phyloP scores from a whole-genome alignment of 2,888 invertebrate species.

The Lumbricus terrestris region DNA sequence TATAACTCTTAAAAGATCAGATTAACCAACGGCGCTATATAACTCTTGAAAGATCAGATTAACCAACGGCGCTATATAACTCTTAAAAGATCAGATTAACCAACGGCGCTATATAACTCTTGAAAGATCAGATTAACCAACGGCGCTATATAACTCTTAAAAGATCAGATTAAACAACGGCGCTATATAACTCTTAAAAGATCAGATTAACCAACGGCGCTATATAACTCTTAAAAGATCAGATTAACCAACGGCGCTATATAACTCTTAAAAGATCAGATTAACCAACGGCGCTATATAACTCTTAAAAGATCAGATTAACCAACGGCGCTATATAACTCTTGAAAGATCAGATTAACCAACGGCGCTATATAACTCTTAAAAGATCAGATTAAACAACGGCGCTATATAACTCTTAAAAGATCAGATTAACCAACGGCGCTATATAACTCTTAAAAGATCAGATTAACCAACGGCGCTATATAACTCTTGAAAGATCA shows the following conservation, averaged over 20 bases:
- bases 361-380: not conserved
- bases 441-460: not conserved
- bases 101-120: not conserved
- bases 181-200: not conserved
- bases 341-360: too few relatives aligned
- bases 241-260: not conserved
- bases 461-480: not conserved
- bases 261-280: not conserved
- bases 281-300: not conserved
- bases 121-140: too few relatives aligned
- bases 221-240: not conserved
- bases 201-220: not conserved
- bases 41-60: not conserved
- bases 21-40: not conserved
- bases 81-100: too few relatives aligned
- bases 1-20: not conserved
- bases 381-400: not conserved
- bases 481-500: not conserved
- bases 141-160: not conserved
- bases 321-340: not conserved
- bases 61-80: not conserved
- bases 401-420: not conserved
- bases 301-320: not conserved
- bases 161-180: not conserved
- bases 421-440: not conserved